phyloP scores from a whole-genome alignment of 2,888 invertebrate species.

The Xylota segnis region DNA sequence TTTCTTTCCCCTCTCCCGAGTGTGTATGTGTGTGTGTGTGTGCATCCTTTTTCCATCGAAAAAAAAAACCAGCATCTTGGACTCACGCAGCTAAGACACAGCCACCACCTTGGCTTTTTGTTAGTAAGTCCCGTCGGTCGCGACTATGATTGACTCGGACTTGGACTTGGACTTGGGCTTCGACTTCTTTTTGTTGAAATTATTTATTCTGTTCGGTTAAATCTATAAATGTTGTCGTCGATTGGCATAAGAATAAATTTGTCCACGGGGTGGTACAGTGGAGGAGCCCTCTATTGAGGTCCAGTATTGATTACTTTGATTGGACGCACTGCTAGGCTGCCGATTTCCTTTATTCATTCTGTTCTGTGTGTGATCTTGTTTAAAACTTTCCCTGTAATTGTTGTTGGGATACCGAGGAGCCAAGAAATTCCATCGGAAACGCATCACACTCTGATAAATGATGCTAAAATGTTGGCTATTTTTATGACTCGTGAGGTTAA shows the following conservation, averaged over 20 bases:
- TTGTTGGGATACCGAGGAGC: no score
- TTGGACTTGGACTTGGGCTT: constrained; percentile 34
- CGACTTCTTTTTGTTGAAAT: constrained; percentile 55
- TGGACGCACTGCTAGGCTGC: constrained; percentile 53
- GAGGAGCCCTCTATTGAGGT: no score
- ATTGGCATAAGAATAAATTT: constrained; percentile 73
- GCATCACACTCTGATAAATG: constrained; percentile 71
- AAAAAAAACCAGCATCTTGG: constrained; percentile 49
- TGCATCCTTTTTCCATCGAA: constrained; percentile 7
- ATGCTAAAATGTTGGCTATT: constrained; percentile 75
- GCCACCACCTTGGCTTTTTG: constrained; percentile 21
- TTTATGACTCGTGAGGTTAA: constrained; percentile 72
- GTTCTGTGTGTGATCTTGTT: constrained; percentile 57
- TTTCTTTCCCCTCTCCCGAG: constrained; percentile 23
- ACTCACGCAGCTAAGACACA: constrained; percentile 51
- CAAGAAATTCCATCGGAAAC: constrained; percentile 63
- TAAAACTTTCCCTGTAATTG: constrained; percentile 54
- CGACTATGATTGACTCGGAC: constrained; percentile 72
- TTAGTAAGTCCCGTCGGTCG: constrained; percentile 49
- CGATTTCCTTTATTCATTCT: constrained; percentile 29
- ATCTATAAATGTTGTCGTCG: constrained; percentile 76
- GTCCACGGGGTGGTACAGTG: constrained; percentile 73
- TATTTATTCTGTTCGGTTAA: constrained; percentile 75
- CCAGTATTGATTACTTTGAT: constrained; percentile 75
- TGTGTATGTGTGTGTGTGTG: no score